Conservation (phyloP, 2,888 invertebrate genomes). For the Drosophila basisetae region DNA sequence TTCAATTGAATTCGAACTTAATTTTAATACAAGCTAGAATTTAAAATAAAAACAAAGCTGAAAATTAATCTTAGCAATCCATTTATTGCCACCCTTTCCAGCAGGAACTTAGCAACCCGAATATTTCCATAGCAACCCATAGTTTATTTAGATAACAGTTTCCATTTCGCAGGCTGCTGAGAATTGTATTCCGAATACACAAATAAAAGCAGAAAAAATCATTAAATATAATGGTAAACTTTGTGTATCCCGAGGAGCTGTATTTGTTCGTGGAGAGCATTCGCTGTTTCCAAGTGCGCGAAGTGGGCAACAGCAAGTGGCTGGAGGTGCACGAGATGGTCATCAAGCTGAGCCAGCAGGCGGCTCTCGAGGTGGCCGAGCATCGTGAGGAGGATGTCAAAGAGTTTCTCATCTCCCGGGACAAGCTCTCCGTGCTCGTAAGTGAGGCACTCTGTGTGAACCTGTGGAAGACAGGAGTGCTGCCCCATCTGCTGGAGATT, state of each 20-base stretch:
- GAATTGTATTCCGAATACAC: not conserved
- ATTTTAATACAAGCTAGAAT: not conserved
- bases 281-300: conserved; percentile 88
- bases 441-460: conserved; percentile 93
- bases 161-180: not conserved
- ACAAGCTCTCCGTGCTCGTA: conserved; percentile 88
- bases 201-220: not conserved
- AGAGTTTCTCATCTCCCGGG: conserved; percentile 89
- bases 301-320: conserved; percentile 91
- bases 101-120: conserved; percentile 27
- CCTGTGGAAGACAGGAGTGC: conserved; percentile 93
- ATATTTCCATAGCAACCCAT: conserved; percentile 36
- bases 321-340: conserved; percentile 92
- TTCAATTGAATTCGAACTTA: not conserved
- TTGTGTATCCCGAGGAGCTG: conserved; percentile 89
- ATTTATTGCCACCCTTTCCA: not conserved
- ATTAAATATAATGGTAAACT: conserved; percentile 83
- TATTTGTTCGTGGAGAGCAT: conserved; percentile 91
- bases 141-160: conserved; percentile 27
- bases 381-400: conserved; percentile 94
- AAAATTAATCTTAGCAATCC: not conserved
- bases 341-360: conserved; percentile 95
- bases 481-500: conserved; percentile 90
- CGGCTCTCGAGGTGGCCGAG: conserved; percentile 91
- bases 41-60: not conserved